phyloP scores from a whole-genome alignment of 2,113 vertebrate species.

The Empidonax traillii region DNA sequence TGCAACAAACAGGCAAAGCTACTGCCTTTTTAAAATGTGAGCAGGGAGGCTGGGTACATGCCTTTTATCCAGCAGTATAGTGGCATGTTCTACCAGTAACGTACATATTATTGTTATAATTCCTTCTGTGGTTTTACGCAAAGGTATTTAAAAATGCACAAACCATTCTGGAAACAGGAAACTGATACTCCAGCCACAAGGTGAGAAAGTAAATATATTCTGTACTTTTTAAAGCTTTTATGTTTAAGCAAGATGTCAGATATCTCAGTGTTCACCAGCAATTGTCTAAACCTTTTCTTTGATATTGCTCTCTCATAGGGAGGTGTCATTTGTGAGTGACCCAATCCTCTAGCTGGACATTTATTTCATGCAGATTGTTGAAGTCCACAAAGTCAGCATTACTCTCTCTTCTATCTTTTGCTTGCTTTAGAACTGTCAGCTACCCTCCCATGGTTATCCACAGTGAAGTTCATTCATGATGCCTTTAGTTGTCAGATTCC shows the following conservation, averaged over 20 bases:
- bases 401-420: neutral
- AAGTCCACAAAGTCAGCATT: neutral
- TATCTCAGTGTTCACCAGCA: neutral
- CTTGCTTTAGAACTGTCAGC: slow-evolving; percentile 43
- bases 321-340: neutral
- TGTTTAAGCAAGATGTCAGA: neutral
- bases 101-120: neutral
- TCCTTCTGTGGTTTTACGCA: neutral
- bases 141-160: neutral
- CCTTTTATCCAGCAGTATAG: neutral
- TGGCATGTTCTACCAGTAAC: neutral
- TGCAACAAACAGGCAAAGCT: neutral
- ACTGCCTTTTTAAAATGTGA: neutral
- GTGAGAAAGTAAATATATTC: neutral
- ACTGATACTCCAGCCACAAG: neutral
- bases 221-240: neutral
- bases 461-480: slow-evolving; percentile 67
- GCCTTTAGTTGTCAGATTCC: slow-evolving; percentile 67
- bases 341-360: neutral
- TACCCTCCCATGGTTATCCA: slow-evolving; percentile 14
- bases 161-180: neutral
- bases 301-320: neutral
- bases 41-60: neutral
- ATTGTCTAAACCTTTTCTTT: neutral
- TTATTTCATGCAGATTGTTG: neutral